These are phyloP conservation scores for Aphidius ervi DNA, from an alignment of 1,140 invertebrate genomes.

Conservation along the genomic window DNA sequence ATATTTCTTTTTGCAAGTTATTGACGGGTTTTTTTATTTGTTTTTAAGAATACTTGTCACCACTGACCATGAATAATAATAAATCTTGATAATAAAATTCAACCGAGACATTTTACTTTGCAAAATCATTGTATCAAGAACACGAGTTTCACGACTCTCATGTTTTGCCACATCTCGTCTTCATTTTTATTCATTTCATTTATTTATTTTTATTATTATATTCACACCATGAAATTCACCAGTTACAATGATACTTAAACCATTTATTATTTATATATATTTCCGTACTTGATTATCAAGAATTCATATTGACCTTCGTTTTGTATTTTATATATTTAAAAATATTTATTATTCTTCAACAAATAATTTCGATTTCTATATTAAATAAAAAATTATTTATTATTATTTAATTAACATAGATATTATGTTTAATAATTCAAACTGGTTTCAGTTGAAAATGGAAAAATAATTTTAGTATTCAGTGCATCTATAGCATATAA, in stretches of 20 bases:
- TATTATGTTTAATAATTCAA: too few species aligned
- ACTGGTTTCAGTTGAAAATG: too few species aligned
- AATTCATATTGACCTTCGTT: background rate
- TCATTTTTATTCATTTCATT: slow-evolving; percentile 8
- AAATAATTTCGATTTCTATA: too few species aligned
- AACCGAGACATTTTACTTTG: background rate
- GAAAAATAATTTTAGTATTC: too few species aligned
- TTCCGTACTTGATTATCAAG: slow-evolving; percentile 17
- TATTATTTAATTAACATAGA: background rate
- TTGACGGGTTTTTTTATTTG: background rate
- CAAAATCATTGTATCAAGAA: slow-evolving; percentile 30
- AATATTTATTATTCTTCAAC: too few species aligned
- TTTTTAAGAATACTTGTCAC: slow-evolving; percentile 25
- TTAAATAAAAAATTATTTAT: too few species aligned
- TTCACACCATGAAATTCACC: slow-evolving; percentile 13
- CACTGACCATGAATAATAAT: slow-evolving; percentile 41
- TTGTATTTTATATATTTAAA: background rate
- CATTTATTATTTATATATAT: slow-evolving; percentile 21
- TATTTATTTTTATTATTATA: slow-evolving; percentile 19
- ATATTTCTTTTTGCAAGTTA: too few species aligned
- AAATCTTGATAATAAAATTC: slow-evolving; percentile 34
- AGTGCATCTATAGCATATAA: too few species aligned
- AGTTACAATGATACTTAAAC: background rate
- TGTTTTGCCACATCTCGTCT: slow-evolving; percentile 28
- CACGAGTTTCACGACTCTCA: slow-evolving; percentile 39